Conservation (phyloP, 92 coral and sea anemone genomes). For the Zoanthus solanderi region DNA sequence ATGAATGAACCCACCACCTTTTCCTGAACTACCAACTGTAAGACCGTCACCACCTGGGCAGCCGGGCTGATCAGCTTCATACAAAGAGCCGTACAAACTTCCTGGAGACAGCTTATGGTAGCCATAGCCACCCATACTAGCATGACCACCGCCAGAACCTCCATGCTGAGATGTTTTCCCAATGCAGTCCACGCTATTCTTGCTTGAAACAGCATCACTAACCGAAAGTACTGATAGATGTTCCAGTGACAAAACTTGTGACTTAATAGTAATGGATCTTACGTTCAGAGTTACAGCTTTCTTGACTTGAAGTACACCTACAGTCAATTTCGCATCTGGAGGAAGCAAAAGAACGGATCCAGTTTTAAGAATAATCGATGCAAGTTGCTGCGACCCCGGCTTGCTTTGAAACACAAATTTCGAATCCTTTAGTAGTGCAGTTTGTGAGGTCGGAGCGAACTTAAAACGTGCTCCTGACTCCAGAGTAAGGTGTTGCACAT, state of each 20-base stretch:
- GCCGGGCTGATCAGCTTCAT: slow-evolving; percentile 55
- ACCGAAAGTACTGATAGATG: slow-evolving; percentile 59
- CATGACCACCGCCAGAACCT: slow-evolving; percentile 71
- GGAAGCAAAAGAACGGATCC: slow-evolving; percentile 65
- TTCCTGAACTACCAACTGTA: slow-evolving; percentile 49
- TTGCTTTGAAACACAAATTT: slow-evolving; percentile 39
- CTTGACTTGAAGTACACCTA: slow-evolving; percentile 59
- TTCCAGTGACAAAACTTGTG: slow-evolving; percentile 53
- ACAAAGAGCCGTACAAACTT: slow-evolving; percentile 53
- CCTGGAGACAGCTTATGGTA: slow-evolving; percentile 4
- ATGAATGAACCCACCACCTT: slow-evolving; percentile 69
- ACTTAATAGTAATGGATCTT: slow-evolving; percentile 53
- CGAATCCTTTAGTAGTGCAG: slow-evolving; percentile 45
- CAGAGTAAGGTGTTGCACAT: slow-evolving; percentile 65
- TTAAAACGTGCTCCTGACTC: slow-evolving; percentile 68
- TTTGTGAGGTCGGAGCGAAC: slow-evolving; percentile 66
- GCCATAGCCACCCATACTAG: slow-evolving; percentile 67
- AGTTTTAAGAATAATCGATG: slow-evolving; percentile 67
- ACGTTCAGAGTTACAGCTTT: slow-evolving; percentile 62
- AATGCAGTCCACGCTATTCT: slow-evolving; percentile 26
- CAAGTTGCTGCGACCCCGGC: slow-evolving; percentile 75
- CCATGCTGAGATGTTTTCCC: slow-evolving; percentile 47
- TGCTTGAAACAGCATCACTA: slow-evolving; percentile 42
- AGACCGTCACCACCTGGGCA: slow-evolving; percentile 69
- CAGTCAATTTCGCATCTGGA: slow-evolving; percentile 51